A percentile compares a stretch with the other conserved stretches of the same genome.
Conservation (phyloP, 2,113 vertebrate genomes). For the Lagopus leucura region DNA sequence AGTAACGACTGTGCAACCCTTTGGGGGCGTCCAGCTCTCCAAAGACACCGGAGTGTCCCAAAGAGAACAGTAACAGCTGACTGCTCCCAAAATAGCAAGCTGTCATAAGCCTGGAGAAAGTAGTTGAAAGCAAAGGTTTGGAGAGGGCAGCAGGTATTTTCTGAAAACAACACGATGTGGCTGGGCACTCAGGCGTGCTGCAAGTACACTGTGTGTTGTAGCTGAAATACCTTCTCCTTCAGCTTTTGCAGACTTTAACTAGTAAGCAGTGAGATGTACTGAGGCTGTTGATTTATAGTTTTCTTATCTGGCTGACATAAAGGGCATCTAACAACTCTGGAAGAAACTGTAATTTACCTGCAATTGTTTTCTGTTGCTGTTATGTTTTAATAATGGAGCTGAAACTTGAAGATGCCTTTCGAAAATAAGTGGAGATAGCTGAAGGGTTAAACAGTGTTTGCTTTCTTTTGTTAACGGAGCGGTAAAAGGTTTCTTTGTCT, state of each 20-base stretch:
- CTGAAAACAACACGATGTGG: neutral
- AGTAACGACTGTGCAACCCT: neutral
- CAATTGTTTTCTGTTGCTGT: neutral
- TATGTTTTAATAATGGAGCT: neutral
- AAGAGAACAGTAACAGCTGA: neutral
- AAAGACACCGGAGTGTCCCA: neutral
- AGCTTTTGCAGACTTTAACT: neutral
- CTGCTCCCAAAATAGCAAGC: neutral
- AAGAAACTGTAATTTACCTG: neutral
- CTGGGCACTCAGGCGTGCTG: neutral
- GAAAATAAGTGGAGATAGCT: neutral
- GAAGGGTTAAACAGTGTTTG: constrained; percentile 11
- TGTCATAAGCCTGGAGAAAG: neutral
- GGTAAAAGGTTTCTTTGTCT: neutral
- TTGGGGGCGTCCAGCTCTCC: neutral
- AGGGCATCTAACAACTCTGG: neutral
- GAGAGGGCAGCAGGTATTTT: neutral
- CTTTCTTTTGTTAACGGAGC: constrained; percentile 18
- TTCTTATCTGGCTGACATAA: neutral
- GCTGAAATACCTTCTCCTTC: neutral
- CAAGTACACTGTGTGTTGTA: rapidly evolving
- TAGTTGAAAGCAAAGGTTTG: neutral
- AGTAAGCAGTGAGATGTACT: neutral
- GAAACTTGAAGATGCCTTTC: neutral
- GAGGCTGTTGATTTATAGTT: neutral